Percentiles rank a stretch among this genome's conserved stretches.
Conservation (phyloP, 2,888 invertebrate species). For the Patella ulyssiponensis region DNA sequence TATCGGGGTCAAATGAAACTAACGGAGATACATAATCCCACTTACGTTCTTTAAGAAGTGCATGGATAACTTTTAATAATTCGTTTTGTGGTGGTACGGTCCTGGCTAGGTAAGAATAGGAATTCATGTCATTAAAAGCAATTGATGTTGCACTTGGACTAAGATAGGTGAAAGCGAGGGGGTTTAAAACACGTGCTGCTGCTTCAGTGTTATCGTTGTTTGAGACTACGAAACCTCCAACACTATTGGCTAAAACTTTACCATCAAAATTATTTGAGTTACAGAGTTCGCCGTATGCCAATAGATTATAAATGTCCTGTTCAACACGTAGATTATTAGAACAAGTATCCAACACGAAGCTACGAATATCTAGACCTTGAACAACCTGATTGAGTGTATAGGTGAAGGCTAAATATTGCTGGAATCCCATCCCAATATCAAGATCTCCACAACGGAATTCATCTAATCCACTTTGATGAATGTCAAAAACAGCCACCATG, state of each 20-base stretch:
- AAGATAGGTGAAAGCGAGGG: slow-evolving; percentile 75
- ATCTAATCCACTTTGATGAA: slow-evolving; percentile 57
- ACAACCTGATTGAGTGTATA: slow-evolving; percentile 57
- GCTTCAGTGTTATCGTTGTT: slow-evolving; percentile 57
- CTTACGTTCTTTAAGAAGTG: slow-evolving; percentile 63
- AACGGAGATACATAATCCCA: slow-evolving; percentile 71
- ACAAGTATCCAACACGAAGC: slow-evolving; percentile 63
- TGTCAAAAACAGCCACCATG: slow-evolving; percentile 51
- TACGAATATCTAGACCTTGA: slow-evolving; percentile 39
- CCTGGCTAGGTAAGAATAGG: slow-evolving; percentile 58
- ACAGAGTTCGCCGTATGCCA: slow-evolving; percentile 66
- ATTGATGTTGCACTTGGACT: slow-evolving; percentile 53
- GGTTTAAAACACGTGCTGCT: slow-evolving; percentile 73
- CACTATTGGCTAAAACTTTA: background rate
- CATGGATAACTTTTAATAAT: slow-evolving; percentile 60
- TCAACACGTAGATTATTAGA: slow-evolving; percentile 55
- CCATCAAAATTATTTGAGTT: slow-evolving; percentile 43
- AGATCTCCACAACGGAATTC: slow-evolving; percentile 56
- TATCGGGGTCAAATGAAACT: slow-evolving; percentile 50
- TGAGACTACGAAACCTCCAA: slow-evolving; percentile 63
- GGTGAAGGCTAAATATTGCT: slow-evolving; percentile 67
- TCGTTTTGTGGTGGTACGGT: slow-evolving; percentile 57
- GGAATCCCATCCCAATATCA: slow-evolving; percentile 55
- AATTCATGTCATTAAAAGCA: slow-evolving; percentile 44
- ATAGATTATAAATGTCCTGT: slow-evolving; percentile 64